Percentiles rank a stretch among this genome's conserved stretches.
Evolutionary conservation across 2,113 vertebrate genomes (phyloP).

Genomic region (Helogale parvula): DNA sequence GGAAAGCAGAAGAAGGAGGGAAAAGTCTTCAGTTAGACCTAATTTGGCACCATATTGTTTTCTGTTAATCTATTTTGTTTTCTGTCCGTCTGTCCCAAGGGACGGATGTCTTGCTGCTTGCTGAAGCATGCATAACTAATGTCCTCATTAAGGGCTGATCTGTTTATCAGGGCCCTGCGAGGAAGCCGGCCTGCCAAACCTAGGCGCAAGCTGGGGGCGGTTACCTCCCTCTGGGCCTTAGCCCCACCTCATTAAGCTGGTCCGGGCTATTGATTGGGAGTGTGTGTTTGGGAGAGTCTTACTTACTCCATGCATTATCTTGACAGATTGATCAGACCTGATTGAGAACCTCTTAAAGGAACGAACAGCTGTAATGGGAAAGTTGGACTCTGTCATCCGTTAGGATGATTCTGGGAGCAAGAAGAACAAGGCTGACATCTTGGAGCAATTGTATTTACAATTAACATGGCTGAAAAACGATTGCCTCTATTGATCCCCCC

Average conservation of each 20-base stretch:
- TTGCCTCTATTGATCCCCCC: conserved; percentile 99
- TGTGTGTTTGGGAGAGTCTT: conserved; percentile 94
- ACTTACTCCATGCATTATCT: conserved; percentile 98
- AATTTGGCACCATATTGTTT: conserved; percentile 83
- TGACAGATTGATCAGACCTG: conserved; percentile 99
- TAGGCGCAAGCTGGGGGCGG: conserved; percentile 80
- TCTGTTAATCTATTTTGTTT: conserved; percentile 81
- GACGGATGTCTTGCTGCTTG: conserved; percentile 80
- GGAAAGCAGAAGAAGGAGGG: conserved; percentile 56
- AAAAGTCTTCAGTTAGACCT: conserved; percentile 77
- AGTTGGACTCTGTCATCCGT: conserved; percentile 93
- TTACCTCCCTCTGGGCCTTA: conserved; percentile 92
- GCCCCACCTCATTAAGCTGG: conserved; percentile 95
- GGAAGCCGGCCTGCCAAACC: conserved; percentile 84
- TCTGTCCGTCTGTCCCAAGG: conserved; percentile 80
- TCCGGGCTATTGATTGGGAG: conserved; percentile 95
- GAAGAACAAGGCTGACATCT: conserved; percentile 93
- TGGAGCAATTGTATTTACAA: conserved; percentile 96
- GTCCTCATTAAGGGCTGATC: conserved; percentile 86
- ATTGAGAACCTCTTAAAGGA: conserved; percentile 99
- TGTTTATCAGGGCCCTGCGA: conserved; percentile 82
- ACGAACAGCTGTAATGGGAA: conserved; percentile 96
- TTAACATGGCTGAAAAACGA: conserved; percentile 99
- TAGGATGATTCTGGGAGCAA: conserved; percentile 92
- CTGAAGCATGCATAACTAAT: conserved; percentile 83